Base-by-base conservation (phyloP, 1,140 invertebrate genomes). In the Kradibia gibbosae region DNA sequence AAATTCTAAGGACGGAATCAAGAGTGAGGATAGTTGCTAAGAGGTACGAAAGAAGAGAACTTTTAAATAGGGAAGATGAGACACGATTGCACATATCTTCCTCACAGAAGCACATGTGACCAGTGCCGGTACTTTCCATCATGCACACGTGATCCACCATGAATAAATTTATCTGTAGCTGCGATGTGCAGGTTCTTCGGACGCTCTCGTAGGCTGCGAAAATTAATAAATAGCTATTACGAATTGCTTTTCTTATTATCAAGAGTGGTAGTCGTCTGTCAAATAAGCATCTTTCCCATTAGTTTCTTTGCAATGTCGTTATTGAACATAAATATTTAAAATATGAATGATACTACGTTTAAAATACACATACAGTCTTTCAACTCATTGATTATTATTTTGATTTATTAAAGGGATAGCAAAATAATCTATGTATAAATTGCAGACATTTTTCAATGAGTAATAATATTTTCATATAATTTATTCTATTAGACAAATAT, bases 91-190 rank as follows among this genome's bases (percentile, higher is more conserved):
- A 98, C 95, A 96, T 96, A 93, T 98, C 97, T 93, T 97, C 96
- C 93, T 98, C 97, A 94, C 97, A 98, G 94, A 98, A 98, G 93
- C 97, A 98, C 97, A 98, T 98, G 94, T 98, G 96, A 92, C 97
- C 97, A 90, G 95, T 97, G 92, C 97, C 96, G 93, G 96, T 97
- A 95, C 96, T 97, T 96, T 98, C 97, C 94, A 96, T 96, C 97
- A 98, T 98, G 94, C 97, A 98, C 91, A 98, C 97, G 93, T 98
- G 97, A 93, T 98, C 97, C 89, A 98, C 97, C 96, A 98, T 98
- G 93, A 98, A 98, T 88, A 98, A 93, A 91, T 98, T 98, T 93
- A 98, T 98, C 91, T 98, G 95, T 78, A 98, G 93, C 86, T 98
- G 96, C 82, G 96, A 96, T 53, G 97, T 98, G 91, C 97, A 98